phyloP scores from a whole-genome alignment of 2,113 vertebrate species.

The Catharus bicknelli region DNA sequence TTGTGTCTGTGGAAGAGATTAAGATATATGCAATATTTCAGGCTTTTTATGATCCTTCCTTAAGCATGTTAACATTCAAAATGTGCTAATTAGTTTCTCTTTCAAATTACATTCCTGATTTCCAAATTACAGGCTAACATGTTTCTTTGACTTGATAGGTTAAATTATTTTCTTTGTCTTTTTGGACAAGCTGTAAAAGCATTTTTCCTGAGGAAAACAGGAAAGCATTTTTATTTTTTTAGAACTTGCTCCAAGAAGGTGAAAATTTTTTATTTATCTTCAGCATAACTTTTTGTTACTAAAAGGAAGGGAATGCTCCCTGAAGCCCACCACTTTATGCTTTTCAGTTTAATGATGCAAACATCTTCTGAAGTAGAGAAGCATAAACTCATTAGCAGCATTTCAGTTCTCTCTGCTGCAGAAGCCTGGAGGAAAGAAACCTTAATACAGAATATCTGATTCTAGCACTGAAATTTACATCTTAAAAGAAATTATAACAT shows the following conservation, averaged over 20 bases:
- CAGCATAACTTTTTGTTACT: neutral
- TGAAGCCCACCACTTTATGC: neutral
- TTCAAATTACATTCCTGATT: neutral
- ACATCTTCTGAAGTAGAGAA: neutral
- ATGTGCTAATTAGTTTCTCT: neutral
- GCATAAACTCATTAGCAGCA: neutral
- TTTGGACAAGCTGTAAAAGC: neutral
- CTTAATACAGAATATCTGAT: neutral
- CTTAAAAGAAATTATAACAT: neutral
- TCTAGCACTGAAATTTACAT: neutral
- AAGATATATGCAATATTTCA: neutral
- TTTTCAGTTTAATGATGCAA: constrained; percentile 6
- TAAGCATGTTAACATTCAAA: neutral
- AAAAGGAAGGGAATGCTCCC: neutral
- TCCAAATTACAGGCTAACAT: neutral
- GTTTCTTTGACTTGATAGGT: neutral
- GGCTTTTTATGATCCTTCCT: neutral
- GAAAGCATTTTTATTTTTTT: neutral
- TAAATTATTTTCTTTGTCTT: neutral
- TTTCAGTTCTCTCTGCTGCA: neutral
- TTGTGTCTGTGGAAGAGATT: neutral
- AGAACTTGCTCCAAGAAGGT: neutral
- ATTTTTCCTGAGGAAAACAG: neutral
- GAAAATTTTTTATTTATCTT: neutral
- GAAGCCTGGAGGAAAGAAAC: neutral